Conservation (phyloP, 2,797 vertebrate genomes). For the Numenius phaeopus region DNA sequence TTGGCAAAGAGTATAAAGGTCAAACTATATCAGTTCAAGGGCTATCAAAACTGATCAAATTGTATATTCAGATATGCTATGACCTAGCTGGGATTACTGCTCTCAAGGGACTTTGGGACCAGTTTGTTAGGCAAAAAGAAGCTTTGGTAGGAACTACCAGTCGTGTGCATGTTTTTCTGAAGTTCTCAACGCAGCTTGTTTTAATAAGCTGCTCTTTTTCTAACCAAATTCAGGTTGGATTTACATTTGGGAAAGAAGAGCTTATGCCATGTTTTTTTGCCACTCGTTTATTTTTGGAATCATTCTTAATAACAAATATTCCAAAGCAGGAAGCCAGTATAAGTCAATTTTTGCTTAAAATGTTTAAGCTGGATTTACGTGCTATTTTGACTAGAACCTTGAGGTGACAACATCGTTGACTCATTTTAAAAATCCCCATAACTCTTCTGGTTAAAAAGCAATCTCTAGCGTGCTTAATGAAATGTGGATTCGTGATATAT, state of each 20-base stretch:
- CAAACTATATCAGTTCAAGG: conserved; percentile 74
- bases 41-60: conserved; percentile 71
- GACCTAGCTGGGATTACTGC: conserved; percentile 67
- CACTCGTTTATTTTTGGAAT: background rate
- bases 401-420: background rate
- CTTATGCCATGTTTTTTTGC: background rate
- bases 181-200: background rate
- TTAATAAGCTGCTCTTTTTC: background rate
- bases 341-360: background rate
- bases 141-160: background rate
- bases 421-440: background rate
- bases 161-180: background rate
- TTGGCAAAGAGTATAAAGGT: conserved; percentile 76
- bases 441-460: background rate
- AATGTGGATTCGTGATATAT: background rate
- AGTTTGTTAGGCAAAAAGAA: conserved; percentile 13
- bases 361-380: background rate
- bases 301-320: background rate
- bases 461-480: background rate
- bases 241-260: background rate
- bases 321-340: background rate
- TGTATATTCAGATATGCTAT: conserved; percentile 77
- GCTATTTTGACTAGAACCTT: background rate
- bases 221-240: background rate
- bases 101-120: background rate